These are phyloP conservation scores for Sebastes steindachneri DNA, from an alignment of 2,797 vertebrate species.

Conservation along the genomic window DNA sequence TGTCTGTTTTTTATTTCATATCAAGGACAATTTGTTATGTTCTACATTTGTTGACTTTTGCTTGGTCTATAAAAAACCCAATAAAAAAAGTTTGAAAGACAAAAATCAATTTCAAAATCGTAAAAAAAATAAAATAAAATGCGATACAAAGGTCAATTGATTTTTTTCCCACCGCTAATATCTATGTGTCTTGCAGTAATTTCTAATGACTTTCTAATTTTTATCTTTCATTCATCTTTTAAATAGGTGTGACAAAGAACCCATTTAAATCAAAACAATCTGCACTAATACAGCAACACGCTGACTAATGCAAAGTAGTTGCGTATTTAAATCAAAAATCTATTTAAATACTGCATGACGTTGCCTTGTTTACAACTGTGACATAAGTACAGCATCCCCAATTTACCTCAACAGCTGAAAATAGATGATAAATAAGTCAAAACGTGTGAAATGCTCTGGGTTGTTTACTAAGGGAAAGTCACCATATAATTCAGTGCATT, in stretches of 20 bases:
- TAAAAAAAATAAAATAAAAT: too few species aligned
- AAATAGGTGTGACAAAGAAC: neutral
- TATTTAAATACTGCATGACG: neutral
- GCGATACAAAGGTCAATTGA: too few species aligned
- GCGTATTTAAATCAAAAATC: neutral
- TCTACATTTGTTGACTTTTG: too few species aligned
- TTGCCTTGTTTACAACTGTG: neutral
- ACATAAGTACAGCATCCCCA: neutral
- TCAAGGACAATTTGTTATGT: too few species aligned
- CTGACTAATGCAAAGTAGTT: neutral
- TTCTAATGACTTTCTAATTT: neutral
- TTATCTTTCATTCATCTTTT: neutral
- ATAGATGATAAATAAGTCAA: slow-evolving; percentile 29
- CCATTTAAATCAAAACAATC: neutral
- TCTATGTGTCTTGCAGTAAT: neutral
- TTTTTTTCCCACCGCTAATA: neutral
- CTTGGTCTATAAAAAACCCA: too few species aligned
- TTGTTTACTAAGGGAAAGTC: slow-evolving; percentile 34
- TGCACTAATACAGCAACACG: neutral
- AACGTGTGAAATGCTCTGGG: slow-evolving; percentile 23
- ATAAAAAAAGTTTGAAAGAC: too few species aligned
- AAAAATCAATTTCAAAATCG: too few species aligned
- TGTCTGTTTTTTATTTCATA: too few species aligned
- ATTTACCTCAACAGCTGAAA: slow-evolving; percentile 25
- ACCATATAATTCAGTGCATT: slow-evolving; percentile 27